Conservation (phyloP, 2,888 invertebrate genomes). For the Pammene fasciana region DNA sequence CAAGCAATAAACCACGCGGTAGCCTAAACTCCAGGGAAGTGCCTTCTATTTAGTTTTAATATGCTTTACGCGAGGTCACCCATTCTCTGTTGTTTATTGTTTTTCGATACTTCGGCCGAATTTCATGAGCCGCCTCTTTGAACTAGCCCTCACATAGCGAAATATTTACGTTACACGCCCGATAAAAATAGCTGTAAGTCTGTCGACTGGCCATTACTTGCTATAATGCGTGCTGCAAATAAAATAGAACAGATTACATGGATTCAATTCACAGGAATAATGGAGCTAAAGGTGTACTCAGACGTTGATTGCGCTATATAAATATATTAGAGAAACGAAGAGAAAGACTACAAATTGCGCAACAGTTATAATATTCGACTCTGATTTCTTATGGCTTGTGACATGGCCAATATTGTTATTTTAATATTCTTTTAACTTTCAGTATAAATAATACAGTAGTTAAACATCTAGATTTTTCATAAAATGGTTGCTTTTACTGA, state of each 20-base stretch:
- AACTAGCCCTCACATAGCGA: conserved; percentile 66
- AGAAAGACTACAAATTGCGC: no score
- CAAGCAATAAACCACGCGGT: conserved; percentile 24
- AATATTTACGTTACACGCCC: conserved; percentile 71
- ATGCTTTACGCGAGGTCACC: conserved; percentile 60
- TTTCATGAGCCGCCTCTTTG: conserved; percentile 68
- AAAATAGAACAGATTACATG: conserved; percentile 68
- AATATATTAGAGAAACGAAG: background rate
- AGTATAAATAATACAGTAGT: no score
- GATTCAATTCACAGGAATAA: conserved; percentile 45
- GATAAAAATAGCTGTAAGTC: conserved; percentile 69
- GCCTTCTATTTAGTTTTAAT: conserved; percentile 43
- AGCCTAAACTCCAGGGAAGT: conserved; percentile 28
- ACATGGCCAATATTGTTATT: no score
- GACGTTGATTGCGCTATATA: conserved; percentile 17
- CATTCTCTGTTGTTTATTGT: conserved; percentile 64
- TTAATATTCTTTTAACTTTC: no score
- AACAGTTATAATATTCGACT: no score
- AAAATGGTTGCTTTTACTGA: no score
- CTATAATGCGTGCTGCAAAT: conserved; percentile 63
- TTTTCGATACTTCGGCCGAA: conserved; percentile 66
- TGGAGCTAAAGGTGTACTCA: conserved; percentile 29
- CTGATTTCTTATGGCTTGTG: no score
- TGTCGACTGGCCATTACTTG: conserved; percentile 72
- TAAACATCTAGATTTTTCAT: no score